Base-by-base conservation (phyloP, 2,797 vertebrate genomes). In the Paedocypris micromegethes region DNA sequence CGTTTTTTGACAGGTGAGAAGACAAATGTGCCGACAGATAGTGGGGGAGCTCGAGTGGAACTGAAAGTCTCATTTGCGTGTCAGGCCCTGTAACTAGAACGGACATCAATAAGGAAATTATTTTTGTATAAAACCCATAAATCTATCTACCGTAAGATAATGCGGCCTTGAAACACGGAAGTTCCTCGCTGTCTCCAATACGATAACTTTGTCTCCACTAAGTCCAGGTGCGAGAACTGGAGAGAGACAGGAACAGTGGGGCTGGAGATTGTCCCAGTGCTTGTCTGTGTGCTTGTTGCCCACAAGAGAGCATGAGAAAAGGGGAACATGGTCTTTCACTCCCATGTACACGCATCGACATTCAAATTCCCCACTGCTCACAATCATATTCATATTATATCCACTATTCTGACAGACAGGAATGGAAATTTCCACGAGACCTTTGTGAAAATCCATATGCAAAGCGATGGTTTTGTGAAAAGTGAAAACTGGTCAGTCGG, bases 361-460 rank as follows among this genome's bases (percentile, higher is more conserved):
- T 55, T 59, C 54, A 38, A 64, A 57, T 70, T 72, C 72, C 70
- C 76, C 66, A 59, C 50, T 55, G 58, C n/a, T 39, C 41, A 64
- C 48, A 46, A 43, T 70, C 56, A 23, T n/a, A 23, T 23, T 23
- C 1, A 23, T 23, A 23, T 23, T 50, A 6, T n/a, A 62, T 50
- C 43, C 54, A 2, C 51, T 69, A n/a, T 67, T 9, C 39, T 54
- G 64, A 73, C 60, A 57, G 43, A 61, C 50, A 64, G 62, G 64
- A 7, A 48, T 41, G 59, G 42, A 61, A 47, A 56, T 62, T 74
- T 72, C 73, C 58, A 66, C 58, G 44, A 64, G 45, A 71, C 41
- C 64, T 58, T 39, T 69, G 66, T 64, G 58, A 72, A 72, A 70
- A 68, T 70, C 50, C 59, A 61, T 53, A 53, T 62, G 66, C 66